Percentiles rank a stretch among this genome's conserved stretches.
Evolutionary conservation across 2,113 vertebrate genomes (phyloP).

Genomic region (Lonchura striata): DNA sequence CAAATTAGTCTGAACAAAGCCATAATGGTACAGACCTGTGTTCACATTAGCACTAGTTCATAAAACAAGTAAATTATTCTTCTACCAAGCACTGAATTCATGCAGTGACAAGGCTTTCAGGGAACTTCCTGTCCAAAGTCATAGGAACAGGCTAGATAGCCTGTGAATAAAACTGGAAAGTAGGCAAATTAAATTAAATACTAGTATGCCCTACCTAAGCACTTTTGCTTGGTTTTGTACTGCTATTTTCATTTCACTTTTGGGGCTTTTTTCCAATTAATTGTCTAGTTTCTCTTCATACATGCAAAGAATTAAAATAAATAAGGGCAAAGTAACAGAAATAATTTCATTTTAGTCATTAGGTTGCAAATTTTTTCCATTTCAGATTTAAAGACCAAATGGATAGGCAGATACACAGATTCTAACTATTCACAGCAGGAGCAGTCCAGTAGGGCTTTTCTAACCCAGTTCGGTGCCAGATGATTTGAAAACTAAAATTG

Average conservation of each 20-base stretch:
- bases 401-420: not conserved
- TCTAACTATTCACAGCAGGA: not conserved
- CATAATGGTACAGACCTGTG: not conserved
- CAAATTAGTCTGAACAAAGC: not conserved
- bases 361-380: not conserved
- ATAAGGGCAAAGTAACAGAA: not conserved
- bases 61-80: not conserved
- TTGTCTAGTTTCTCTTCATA: not conserved
- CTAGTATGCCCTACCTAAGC: not conserved
- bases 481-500: not conserved
- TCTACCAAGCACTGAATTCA: not conserved
- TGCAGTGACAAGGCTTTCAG: not conserved
- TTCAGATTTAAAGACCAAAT: not conserved
- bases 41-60: not conserved
- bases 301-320: not conserved
- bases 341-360: not conserved
- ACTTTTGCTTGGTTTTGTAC: not conserved
- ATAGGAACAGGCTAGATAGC: not conserved
- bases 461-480: not conserved
- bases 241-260: not conserved
- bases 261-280: not conserved
- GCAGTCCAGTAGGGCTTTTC: not conserved
- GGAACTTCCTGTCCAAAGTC: not conserved
- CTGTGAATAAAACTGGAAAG: not conserved
- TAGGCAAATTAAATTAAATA: not conserved